These are phyloP conservation scores for Cydia fagiglandana DNA, from an alignment of 1,140 invertebrate genomes.

Conservation along the genomic window DNA sequence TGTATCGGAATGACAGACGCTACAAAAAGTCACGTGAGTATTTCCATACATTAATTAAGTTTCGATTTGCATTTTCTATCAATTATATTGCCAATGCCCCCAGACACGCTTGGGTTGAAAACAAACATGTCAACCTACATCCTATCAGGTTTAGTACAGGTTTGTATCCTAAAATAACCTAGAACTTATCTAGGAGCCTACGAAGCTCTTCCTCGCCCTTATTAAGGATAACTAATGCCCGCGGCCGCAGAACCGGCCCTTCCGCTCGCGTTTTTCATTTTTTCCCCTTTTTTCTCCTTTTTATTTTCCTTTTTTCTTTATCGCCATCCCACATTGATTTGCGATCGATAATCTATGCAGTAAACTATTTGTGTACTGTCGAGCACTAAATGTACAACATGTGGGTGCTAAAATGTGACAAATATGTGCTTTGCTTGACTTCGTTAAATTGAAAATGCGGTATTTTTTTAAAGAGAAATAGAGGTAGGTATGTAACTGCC, in stretches of 20 bases:
- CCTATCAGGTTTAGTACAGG: no score
- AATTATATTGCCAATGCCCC: no score
- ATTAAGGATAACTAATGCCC: conserved; percentile 14
- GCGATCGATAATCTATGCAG: conserved; percentile 24
- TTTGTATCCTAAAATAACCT: background rate
- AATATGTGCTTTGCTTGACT: background rate
- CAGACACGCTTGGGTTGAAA: background rate
- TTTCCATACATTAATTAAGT: no score
- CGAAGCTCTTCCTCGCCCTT: conserved; percentile 6
- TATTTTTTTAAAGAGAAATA: background rate
- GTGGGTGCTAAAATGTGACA: background rate
- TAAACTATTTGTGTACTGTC: conserved; percentile 19
- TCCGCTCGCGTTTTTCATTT: background rate
- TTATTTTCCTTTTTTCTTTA: background rate
- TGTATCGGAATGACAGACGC: no score
- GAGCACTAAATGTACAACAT: background rate
- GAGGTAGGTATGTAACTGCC: background rate
- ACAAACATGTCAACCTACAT: background rate
- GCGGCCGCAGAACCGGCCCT: background rate
- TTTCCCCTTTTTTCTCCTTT: background rate
- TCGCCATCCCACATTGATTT: conserved; percentile 23
- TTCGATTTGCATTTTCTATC: no score
- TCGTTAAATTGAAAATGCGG: background rate
- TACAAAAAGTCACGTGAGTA: no score
- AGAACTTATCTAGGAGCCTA: background rate